phyloP scores from a whole-genome alignment of 2,888 invertebrate species.

The Orgyia antiqua region DNA sequence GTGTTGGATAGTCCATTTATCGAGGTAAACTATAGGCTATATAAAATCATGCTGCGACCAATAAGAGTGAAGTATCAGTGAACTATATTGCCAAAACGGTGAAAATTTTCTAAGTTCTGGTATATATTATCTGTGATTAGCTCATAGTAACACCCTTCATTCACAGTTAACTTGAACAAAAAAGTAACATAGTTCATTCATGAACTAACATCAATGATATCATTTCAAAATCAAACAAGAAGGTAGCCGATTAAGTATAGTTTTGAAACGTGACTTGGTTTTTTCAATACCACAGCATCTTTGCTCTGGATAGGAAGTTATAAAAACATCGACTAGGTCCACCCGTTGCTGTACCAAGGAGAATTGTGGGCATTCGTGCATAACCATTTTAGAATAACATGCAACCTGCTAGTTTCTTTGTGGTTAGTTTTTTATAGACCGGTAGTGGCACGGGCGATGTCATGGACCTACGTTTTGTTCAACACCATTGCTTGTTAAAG shows the following conservation, averaged over 20 bases:
- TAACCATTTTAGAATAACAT: slow-evolving; percentile 34
- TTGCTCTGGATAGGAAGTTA: slow-evolving; percentile 15
- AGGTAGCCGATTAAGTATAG: slow-evolving; percentile 62
- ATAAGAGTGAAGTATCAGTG: too few relatives aligned
- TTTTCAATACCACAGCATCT: slow-evolving; percentile 28
- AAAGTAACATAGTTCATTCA: slow-evolving; percentile 12
- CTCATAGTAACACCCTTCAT: too few relatives aligned
- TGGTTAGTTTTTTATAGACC: slow-evolving; percentile 33
- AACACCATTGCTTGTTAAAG: slow-evolving; percentile 5
- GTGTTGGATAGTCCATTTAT: too few relatives aligned
- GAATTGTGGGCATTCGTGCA: slow-evolving; percentile 42
- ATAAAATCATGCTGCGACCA: too few relatives aligned
- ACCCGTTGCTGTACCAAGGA: slow-evolving; percentile 42
- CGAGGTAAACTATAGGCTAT: too few relatives aligned
- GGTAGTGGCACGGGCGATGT: slow-evolving; percentile 36
- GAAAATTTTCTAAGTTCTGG: too few relatives aligned
- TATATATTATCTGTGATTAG: too few relatives aligned
- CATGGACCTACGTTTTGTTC: slow-evolving; percentile 22
- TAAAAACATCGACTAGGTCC: slow-evolving; percentile 20
- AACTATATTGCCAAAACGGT: too few relatives aligned
- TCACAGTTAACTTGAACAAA: not conserved
- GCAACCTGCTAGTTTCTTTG: slow-evolving; percentile 48
- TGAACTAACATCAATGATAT: slow-evolving; percentile 17
- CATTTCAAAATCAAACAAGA: slow-evolving; percentile 30
- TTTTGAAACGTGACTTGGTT: slow-evolving; percentile 40